Conservation (phyloP, 1,140 invertebrate genomes). For the Lasioglossum albipes region DNA sequence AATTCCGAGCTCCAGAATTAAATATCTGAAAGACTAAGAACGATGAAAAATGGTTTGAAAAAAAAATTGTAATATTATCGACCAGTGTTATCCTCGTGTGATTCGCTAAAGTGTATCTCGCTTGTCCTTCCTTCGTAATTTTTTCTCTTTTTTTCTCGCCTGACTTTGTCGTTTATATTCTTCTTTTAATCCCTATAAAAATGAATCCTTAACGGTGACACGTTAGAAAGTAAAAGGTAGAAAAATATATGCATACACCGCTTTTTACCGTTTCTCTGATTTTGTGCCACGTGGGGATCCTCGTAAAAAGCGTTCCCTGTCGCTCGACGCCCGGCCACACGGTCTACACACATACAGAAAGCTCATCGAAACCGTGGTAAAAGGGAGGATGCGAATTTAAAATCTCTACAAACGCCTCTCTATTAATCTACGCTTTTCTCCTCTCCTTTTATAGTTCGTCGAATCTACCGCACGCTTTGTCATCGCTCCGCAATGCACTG, state of each 20-base stretch:
- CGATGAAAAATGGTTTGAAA: too few relatives aligned
- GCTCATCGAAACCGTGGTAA: slow-evolving; percentile 11
- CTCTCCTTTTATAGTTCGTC: neutral
- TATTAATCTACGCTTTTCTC: neutral
- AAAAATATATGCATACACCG: slow-evolving; percentile 58
- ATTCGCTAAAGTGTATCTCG: slow-evolving; percentile 43
- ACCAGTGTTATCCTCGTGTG: neutral
- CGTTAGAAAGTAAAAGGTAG: slow-evolving; percentile 53
- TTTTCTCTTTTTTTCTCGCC: too few relatives aligned
- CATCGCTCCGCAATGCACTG: neutral
- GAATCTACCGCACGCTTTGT: neutral
- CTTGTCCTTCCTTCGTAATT: neutral
- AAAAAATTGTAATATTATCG: too few relatives aligned
- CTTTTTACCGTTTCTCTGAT: slow-evolving; percentile 37
- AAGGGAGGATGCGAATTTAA: slow-evolving; percentile 18
- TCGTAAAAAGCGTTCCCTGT: neutral
- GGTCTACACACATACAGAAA: neutral
- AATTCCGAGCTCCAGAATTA: too few relatives aligned
- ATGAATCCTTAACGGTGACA: slow-evolving; percentile 19
- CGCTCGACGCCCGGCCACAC: neutral
- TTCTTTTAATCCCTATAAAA: slow-evolving; percentile 21
- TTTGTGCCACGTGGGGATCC: slow-evolving; percentile 17
- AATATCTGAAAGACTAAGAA: too few relatives aligned
- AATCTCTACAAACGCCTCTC: slow-evolving; percentile 19
- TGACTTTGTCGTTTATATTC: neutral